Conservation (phyloP, 2,113 vertebrate species). For the Cephalopholis sonnerati region DNA sequence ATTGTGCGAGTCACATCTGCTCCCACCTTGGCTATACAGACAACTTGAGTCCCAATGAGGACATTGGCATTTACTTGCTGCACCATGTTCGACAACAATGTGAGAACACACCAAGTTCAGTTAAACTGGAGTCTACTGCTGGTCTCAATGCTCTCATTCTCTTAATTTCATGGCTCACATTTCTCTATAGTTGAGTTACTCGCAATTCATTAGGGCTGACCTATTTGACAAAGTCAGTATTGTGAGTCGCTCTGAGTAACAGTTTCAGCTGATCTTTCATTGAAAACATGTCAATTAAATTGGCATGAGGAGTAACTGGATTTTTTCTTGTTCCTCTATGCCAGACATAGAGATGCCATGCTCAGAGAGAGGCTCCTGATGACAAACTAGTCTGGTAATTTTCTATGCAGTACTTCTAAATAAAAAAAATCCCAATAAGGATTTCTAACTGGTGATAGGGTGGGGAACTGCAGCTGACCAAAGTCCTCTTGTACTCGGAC, state of each 20-base stretch:
- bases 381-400: background rate
- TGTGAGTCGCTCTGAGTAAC: background rate
- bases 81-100: background rate
- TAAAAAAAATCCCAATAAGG: background rate
- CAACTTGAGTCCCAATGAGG: background rate
- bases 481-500: background rate
- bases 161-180: background rate
- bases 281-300: background rate
- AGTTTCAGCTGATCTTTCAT: background rate
- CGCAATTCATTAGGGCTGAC: slow-evolving; percentile 2
- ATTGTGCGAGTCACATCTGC: background rate
- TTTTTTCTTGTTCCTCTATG: background rate
- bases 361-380: background rate
- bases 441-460: background rate
- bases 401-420: background rate
- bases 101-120: background rate
- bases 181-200: slow-evolving; percentile 35
- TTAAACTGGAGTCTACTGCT: background rate
- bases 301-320: background rate
- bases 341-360: slow-evolving; percentile 9
- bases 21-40: background rate
- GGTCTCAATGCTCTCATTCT: background rate
- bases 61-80: background rate
- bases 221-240: background rate
- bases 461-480: background rate